Base-by-base conservation (phyloP, 1,140 invertebrate species). In the Mylabris phalerata region DNA sequence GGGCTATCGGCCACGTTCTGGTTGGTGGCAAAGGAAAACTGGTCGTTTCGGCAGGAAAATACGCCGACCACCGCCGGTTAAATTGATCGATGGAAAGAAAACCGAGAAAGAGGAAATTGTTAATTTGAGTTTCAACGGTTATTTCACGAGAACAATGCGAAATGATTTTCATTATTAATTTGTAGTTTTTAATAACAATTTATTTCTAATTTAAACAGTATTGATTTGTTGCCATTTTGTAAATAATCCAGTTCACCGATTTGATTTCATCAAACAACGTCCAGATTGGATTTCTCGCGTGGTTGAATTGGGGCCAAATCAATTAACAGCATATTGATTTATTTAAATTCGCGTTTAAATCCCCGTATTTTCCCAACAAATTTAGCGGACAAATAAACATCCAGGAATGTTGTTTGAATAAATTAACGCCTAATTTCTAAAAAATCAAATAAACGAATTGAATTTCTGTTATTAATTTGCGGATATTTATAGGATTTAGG, bases 11-110 rank as follows among this genome's bases (percentile, higher is more conserved):
- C 95, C 92, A 2, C 79, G 88, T 13, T 94, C 92, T 38, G 96
- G 96, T n/a, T 77, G 92, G 19, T 96, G 90, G 89, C 89, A 98
- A 54, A 80, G 90, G 7, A 98, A 99, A 76, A 83, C 83, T 59
- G 95, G 95, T 7, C 82, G 85, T 59, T 83, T 85, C 75, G 96
- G 96, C 7, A 79, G 94, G 9, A 98, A 98, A 78, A 87, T 98
- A 42, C 80, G 77, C 59, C 80, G 76, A 50, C 75, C 80, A 10
- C 84, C 84, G 13, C 82, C 86, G 0, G 69, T 83, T 11, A 67
- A 59, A 59, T 50, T 40, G n/a, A 62, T 71, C 57, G 41, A 39
- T n/a, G 9, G 13, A 9, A 54, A 50, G 43, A 24, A 52, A n/a
- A 7, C 9, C 1, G 50, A 60, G 9, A 19, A 54, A 6, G 1